Evolutionary conservation across 2,888 invertebrate genomes (phyloP), one percentile per base, ranked within the genome.

Genomic region (Deilephila elpenor): DNA sequence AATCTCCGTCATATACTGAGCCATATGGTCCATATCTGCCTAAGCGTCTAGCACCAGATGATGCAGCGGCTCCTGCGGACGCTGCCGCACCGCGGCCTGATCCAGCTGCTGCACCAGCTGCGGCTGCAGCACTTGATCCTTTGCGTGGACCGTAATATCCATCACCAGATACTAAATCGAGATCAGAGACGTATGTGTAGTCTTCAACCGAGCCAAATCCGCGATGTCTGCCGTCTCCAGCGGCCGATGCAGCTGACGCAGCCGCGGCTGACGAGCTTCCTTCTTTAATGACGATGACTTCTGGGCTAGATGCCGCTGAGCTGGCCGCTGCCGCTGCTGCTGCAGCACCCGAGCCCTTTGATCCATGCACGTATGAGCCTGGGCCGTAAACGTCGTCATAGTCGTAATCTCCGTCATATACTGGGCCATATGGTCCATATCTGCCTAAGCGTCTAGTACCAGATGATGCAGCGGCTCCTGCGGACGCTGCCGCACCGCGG

Each of bases 31-130:
- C 70, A 5, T 19, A 53, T 34, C 64, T 7, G 37, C 32, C 7
- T 19, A 5, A 32, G 11, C 73, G 59, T 37, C 72, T 70, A 59
- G 51, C 51, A n/a, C 51, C 56, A 29, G 51, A n/a, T 70, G 75
- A 72, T 59, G 76, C 67, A 8, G 53, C 60, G 53, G 73, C 71
- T 34, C 34, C 62, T 19, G 73, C 77, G 29, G 8, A 32, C 17
- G 75, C 72, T 64, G 64, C 59, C 25, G 59, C 74, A 44, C 64
- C 74, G 70, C 19, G 37, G 51, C 75, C 70, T 20, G 44, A 7
- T 19, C 32, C 70, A 14, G 20, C 51, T 37, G 51, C 19, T 2
- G 20, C 11, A 5, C 34, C 71, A 34, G 59, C 59, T 17, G 59
- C 72, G 14, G 73, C 60, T 17, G 72, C 70, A 29, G 64, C 56